Conservation (phyloP, 1,140 invertebrate genomes). For the Trichoplusia ni region DNA sequence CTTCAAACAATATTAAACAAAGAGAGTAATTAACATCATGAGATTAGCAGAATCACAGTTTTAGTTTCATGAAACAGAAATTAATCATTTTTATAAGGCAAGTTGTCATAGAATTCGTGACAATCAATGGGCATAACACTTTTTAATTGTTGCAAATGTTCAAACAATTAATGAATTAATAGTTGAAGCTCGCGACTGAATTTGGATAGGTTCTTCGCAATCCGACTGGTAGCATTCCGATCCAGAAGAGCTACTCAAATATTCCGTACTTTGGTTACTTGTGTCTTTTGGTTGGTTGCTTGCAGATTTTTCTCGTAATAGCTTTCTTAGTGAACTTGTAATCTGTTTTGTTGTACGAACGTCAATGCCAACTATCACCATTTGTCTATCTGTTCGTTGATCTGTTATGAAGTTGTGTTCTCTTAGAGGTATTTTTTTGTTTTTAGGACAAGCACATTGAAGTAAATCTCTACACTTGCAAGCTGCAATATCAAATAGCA, state of each 20-base stretch:
- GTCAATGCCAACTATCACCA: not conserved
- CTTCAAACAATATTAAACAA: too few species aligned
- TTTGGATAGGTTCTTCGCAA: conserved; percentile 28
- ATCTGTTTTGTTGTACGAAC: not conserved
- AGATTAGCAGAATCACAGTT: too few species aligned
- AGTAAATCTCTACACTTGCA: not conserved
- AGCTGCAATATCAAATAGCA: not conserved
- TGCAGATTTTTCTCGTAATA: not conserved
- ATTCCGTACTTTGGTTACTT: too few species aligned
- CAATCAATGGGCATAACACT: too few species aligned
- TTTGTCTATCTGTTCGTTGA: conserved; percentile 24
- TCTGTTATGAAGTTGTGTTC: conserved; percentile 29
- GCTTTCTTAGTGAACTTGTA: not conserved
- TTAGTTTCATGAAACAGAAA: too few species aligned
- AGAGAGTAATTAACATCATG: too few species aligned
- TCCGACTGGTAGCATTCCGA: conserved; percentile 4
- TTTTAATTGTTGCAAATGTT: too few species aligned
- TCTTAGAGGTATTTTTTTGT: conserved; percentile 29
- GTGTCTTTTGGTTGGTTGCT: not conserved
- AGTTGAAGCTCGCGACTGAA: conserved; percentile 1
- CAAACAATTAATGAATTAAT: too few species aligned
- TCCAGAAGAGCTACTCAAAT: not conserved
- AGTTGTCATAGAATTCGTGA: too few species aligned
- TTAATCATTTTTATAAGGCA: too few species aligned
- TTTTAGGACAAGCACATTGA: not conserved